Base-by-base conservation (phyloP, 2,113 vertebrate genomes). In the Carlito syrichta region DNA sequence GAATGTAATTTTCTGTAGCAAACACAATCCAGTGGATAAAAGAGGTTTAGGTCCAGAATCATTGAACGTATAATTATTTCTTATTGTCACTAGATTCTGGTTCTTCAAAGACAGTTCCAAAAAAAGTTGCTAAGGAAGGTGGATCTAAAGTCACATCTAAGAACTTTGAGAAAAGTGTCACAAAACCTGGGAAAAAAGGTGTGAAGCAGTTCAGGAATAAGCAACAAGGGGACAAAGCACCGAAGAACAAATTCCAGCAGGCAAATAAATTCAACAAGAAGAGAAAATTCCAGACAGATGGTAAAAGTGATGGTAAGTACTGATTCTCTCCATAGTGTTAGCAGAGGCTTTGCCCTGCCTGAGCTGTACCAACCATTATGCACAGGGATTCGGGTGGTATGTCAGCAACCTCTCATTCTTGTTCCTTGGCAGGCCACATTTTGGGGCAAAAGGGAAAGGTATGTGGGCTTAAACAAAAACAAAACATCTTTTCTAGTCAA, bases 191-290 rank as follows among this genome's bases (percentile, higher is more conserved):
- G 66, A 98, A 81, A 97, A 96, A 96, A 50, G n/a, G 88, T 81
- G 92, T 98, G 43, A 98, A 98, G 85, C 98, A 98, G 22, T 98
- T 99, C 82, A 98, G 98, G 94, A 98, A 76, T 86, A 98, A 98
- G 87, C 98, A 98, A 48, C 98, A 97, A n/a, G 73, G 96, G 45
- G 97, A 96, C 89, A 98, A 97, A 54, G 71, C 92, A 87, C 81
- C 79, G 6, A 98, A 93, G 96, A 98, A 98, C 85, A 98, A 98
- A 89, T 89, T 95, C 14, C 97, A 98, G 62, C 97, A 98, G 76
- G 76, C 78, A 79, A 69, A 94, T 89, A 97, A 92, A 68, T 94
- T 96, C 91, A 84, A 40, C 93, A 95, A 74, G 83, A 98, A 98
- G 96, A 98, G 98, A 78, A 99, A 98, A 66, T 90, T 96, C 30